Evolutionary conservation across 2,888 invertebrate species (phyloP), one percentile per base, ranked within the genome.

Genomic region (Tillus elongatus): DNA sequence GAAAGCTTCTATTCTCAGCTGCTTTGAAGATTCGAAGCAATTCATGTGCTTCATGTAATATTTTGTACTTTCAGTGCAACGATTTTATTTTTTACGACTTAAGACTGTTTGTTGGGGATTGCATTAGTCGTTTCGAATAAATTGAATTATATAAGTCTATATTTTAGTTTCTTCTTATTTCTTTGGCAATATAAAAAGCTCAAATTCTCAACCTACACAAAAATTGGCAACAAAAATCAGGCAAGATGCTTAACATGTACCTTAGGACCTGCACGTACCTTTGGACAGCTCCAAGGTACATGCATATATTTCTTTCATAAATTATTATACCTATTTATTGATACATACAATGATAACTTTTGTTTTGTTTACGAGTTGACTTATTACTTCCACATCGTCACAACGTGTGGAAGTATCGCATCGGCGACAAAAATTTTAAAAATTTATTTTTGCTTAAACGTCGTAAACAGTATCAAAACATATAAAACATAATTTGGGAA

Each of bases 141-240:
- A 9, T 33, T 15, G 26, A 27, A n/a, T 33, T 36, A 10, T 36
- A 4, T 11, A 29, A 4, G 24, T 19, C 6, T 19, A n/a, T 19
- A 19, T 29, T 29, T 11, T 8, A 11, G 11, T n/a, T 13, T 31
- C 8, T 15, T 14, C 13, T 31, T 19, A 33, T 16, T 16, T 24
- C 13, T 4, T 11, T 30, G 12, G n/a, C 6, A 11, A 30, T 9
- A n/a, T 19, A 6, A 19, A 19, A n/a, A 19, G n/a, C 24, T 8
- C 6, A 19, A 19, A 19, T 19, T 19, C n/a, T 19, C 6, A 8
- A 19, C 6, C 24, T n/a, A n/a, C 6, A 19, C 6, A 19, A 19
- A 19, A 19, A 8, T 19, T 19, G n/a, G 6, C n/a, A 19, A n/a
- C n/a, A 19, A 19, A n/a, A 19, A 19, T 19, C n/a, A 19, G 24